Conservation (phyloP, 2,888 invertebrate genomes). For the Tanypteryx hageni region DNA sequence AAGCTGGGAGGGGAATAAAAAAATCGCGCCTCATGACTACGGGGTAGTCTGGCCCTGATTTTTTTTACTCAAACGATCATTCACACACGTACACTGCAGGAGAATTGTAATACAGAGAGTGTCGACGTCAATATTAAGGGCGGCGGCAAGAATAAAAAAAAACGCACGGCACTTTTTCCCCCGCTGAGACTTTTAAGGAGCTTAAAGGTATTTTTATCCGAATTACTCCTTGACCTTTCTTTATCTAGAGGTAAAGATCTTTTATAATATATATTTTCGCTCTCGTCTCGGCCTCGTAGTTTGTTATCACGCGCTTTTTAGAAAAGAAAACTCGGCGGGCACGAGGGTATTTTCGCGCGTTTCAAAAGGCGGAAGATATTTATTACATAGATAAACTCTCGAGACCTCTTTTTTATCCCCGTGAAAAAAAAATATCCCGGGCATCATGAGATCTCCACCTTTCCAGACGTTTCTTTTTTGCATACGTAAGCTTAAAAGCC, state of each 20-base stretch:
- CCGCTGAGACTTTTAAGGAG: not conserved
- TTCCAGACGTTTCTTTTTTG: no score
- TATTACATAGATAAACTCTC: no score
- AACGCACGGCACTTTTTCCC: not conserved
- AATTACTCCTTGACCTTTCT: conserved; percentile 9
- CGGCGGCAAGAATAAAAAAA: not conserved
- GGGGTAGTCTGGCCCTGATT: not conserved
- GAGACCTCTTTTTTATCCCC: no score
- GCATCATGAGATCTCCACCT: no score
- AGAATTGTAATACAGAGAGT: not conserved
- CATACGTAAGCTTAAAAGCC: no score
- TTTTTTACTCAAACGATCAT: not conserved
- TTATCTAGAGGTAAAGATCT: not conserved
- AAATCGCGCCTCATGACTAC: not conserved
- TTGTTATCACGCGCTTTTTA: no score
- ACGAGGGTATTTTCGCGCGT: no score
- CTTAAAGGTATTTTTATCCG: not conserved
- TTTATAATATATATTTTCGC: no score
- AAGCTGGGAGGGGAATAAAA: not conserved
- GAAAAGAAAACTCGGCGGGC: no score
- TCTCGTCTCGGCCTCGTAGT: no score
- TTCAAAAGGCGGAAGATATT: no score
- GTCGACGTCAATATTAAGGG: not conserved
- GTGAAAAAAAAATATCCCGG: no score
- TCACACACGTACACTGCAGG: not conserved